A percentile compares a stretch with the other conserved stretches of the same genome.
Evolutionary conservation across 2,888 invertebrate genomes (phyloP).

Genomic region (Zootermopsis nevadensis): DNA sequence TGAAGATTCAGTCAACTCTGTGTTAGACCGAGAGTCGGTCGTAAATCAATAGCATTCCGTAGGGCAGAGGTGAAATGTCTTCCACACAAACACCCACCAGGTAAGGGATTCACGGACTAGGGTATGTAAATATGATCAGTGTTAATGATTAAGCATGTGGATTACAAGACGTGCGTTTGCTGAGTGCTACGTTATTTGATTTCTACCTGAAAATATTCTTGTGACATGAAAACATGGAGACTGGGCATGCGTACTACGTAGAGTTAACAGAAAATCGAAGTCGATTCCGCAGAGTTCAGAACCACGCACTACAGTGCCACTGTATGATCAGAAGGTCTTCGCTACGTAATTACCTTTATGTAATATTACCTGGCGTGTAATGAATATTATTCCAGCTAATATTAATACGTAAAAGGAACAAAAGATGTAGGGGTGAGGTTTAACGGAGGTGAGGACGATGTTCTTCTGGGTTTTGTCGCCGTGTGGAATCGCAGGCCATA

Average conservation of each 20-base stretch:
- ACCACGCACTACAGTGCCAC: not conserved
- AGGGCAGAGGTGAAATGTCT: not conserved
- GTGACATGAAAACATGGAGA: not conserved
- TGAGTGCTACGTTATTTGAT: not conserved
- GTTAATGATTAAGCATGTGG: not conserved
- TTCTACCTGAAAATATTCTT: not conserved
- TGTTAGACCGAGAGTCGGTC: not conserved
- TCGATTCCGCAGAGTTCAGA: not conserved
- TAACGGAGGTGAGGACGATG: no score
- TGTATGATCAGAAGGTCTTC: not conserved
- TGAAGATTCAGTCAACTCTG: not conserved
- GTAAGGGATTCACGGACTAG: not conserved
- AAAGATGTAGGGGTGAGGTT: no score
- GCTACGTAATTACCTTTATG: not conserved
- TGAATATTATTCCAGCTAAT: not conserved
- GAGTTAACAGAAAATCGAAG: not conserved
- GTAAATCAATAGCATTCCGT: not conserved
- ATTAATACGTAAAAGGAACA: no score
- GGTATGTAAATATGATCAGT: not conserved
- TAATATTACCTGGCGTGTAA: not conserved
- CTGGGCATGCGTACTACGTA: not conserved
- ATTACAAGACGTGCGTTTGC: not conserved
- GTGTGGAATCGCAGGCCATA: no score
- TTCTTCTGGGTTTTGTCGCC: no score
- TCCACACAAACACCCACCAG: conserved; percentile 3